Evolutionary conservation across 2,888 invertebrate species (phyloP).

Genomic region (Physocephala rufipes): DNA sequence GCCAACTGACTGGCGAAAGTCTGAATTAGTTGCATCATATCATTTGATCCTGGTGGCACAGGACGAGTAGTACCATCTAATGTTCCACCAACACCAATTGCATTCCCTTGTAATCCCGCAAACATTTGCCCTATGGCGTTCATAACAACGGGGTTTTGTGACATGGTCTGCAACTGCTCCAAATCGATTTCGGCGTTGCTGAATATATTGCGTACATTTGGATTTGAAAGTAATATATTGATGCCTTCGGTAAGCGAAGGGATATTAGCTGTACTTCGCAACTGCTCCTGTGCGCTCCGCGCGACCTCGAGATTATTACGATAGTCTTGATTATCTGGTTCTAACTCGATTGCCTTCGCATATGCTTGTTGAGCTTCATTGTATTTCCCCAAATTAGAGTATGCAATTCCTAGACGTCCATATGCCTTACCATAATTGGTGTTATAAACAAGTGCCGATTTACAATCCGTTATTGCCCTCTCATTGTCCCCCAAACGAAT

Average conservation of each 20-base stretch:
- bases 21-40: constrained; percentile 59
- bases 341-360: constrained; percentile 85
- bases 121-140: constrained; percentile 55
- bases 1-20: constrained; percentile 55
- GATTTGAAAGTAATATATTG: constrained; percentile 58
- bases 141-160: constrained; percentile 58
- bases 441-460: constrained; percentile 87
- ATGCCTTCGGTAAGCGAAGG: constrained; percentile 57
- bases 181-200: constrained; percentile 58
- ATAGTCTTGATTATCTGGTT: constrained; percentile 92
- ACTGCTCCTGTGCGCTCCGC: constrained; percentile 65
- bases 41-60: constrained; percentile 50
- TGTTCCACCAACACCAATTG: constrained; percentile 21
- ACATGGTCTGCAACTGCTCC: constrained; percentile 54
- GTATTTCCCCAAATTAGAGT: constrained; percentile 83
- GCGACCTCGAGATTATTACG: constrained; percentile 85
- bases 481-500: constrained; percentile 87
- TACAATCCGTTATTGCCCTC: constrained; percentile 89
- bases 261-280: constrained; percentile 47
- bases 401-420: constrained; percentile 87
- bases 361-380: constrained; percentile 88
- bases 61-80: constrained; percentile 40
- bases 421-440: constrained; percentile 95
- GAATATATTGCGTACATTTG: constrained; percentile 56
- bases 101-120: constrained; percentile 46